Conservation (phyloP, 2,888 invertebrate species). For the Aphodius granarius region DNA sequence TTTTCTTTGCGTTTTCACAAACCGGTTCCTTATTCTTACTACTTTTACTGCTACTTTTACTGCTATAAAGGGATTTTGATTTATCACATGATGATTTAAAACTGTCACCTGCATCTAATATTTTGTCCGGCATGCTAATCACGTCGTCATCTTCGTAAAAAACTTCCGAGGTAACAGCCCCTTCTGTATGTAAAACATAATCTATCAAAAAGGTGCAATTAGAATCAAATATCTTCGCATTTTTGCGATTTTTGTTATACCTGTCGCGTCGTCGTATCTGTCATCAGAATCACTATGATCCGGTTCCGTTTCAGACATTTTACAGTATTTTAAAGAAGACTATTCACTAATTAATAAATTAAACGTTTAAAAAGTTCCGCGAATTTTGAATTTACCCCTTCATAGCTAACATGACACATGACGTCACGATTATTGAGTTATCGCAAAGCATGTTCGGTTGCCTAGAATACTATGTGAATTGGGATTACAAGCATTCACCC, state of each 20-base stretch:
- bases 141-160: not conserved
- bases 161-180: not conserved
- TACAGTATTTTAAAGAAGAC: not conserved
- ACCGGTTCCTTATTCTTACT: not conserved
- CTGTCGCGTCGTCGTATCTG: slow-evolving; percentile 17
- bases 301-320: slow-evolving; percentile 3
- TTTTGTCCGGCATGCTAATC: not conserved
- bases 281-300: slow-evolving; percentile 18
- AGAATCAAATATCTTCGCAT: not conserved
- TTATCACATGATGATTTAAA: not conserved
- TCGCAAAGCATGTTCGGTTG: not conserved
- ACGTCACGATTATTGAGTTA: not conserved
- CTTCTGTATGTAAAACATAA: not conserved
- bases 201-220: not conserved
- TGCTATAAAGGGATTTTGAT: not conserved
- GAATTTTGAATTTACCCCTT: slow-evolving; percentile 30
- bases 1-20: not conserved
- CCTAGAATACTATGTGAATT: too few species aligned
- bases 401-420: not conserved
- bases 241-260: slow-evolving; percentile 1
- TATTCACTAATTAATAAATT: not conserved
- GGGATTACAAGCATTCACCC: too few species aligned
- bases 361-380: not conserved
- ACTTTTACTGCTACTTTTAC: not conserved
- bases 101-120: not conserved